A percentile compares a stretch with the other conserved stretches of the same genome.
Evolutionary conservation across 2,797 vertebrate genomes (phyloP).

Genomic region (Aratinga solstitialis): DNA sequence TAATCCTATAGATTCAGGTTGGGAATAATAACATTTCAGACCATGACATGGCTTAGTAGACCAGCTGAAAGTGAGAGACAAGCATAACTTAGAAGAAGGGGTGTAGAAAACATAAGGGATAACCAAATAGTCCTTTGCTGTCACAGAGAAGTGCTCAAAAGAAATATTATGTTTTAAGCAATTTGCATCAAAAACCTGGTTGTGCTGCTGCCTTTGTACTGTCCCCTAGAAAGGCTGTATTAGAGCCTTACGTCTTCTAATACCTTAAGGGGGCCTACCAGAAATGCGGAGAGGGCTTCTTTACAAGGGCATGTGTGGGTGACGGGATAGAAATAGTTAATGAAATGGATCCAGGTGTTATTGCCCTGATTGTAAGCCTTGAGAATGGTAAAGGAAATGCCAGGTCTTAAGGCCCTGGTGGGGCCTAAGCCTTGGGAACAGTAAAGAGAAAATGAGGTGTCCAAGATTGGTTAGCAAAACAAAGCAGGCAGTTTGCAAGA

Average conservation of each 20-base stretch:
- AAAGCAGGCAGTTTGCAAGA: too few species aligned
- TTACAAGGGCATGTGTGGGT: not conserved
- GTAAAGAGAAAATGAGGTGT: too few species aligned
- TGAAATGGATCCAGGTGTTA: too few species aligned
- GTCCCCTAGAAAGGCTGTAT: not conserved
- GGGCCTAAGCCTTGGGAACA: too few species aligned
- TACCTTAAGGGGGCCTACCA: not conserved
- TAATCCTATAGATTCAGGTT: not conserved
- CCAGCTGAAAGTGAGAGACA: not conserved
- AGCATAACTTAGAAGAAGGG: not conserved
- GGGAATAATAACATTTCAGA: not conserved
- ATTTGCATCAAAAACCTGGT: not conserved
- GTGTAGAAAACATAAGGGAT: rapidly evolving
- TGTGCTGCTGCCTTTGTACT: not conserved
- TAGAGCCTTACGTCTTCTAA: not conserved
- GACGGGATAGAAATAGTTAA: too few species aligned
- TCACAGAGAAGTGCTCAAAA: not conserved
- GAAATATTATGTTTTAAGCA: not conserved
- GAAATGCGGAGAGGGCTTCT: not conserved
- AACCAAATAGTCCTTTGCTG: not conserved
- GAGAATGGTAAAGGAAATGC: too few species aligned
- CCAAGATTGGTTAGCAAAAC: too few species aligned
- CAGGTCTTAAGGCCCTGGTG: too few species aligned
- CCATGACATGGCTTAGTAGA: not conserved
- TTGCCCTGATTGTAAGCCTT: too few species aligned